phyloP scores from a whole-genome alignment of 2,888 invertebrate genomes.

The Apodemia zela region DNA sequence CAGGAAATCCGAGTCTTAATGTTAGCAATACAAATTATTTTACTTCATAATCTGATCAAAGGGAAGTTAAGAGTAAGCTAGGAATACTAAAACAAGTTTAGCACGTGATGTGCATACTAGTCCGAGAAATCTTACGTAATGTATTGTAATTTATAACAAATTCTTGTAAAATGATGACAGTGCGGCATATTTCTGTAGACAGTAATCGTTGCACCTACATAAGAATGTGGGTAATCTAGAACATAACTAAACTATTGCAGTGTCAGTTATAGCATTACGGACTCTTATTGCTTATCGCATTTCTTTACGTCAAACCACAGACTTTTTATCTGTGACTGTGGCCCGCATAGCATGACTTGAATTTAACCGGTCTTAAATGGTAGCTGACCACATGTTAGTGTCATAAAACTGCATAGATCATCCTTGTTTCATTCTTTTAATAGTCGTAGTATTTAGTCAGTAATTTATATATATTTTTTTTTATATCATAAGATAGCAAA shows the following conservation, averaged over 20 bases:
- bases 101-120: conserved; percentile 55
- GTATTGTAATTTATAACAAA: conserved; percentile 40
- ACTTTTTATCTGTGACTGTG: conserved; percentile 1
- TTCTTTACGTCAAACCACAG: conserved; percentile 30
- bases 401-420: conserved; percentile 1
- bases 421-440: neutral
- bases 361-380: conserved; percentile 40
- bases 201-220: conserved; percentile 15
- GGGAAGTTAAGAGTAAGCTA: conserved; percentile 42
- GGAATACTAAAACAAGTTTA: conserved; percentile 51
- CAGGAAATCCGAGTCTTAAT: conserved; percentile 17
- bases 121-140: conserved; percentile 54
- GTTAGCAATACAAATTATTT: conserved; percentile 18
- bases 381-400: conserved; percentile 1
- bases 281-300: conserved; percentile 25
- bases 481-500: too few species aligned
- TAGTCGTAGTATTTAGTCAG: too few species aligned
- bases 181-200: conserved; percentile 9
- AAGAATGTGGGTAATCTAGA: conserved; percentile 11
- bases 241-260: conserved; percentile 9
- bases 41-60: conserved; percentile 32
- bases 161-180: conserved; percentile 51
- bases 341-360: conserved; percentile 57
- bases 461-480: too few species aligned
- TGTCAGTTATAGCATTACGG: conserved; percentile 11